Percentiles rank a stretch among this genome's conserved stretches.
phyloP scores from a whole-genome alignment of 37 sponge, comb jelly and placozoan species.

The Diacarnus erythraeanus region DNA sequence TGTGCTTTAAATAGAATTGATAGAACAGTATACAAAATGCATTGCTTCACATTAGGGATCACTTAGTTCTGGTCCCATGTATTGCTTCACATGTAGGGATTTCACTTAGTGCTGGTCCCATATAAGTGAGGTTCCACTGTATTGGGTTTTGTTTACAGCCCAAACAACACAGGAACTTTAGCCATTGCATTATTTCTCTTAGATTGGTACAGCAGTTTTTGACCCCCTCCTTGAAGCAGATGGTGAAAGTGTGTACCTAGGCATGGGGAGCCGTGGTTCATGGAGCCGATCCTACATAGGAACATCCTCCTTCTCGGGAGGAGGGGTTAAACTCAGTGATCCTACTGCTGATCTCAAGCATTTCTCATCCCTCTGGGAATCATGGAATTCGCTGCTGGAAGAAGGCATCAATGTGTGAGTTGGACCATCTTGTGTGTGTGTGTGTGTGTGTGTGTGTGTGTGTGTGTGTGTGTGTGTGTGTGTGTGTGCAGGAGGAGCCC shows the following conservation, averaged over 20 bases:
- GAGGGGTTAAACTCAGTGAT: conserved; percentile 17
- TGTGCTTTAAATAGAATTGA: too few species aligned
- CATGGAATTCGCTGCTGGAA: conserved; percentile 35
- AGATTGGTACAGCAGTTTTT: conserved; percentile 59
- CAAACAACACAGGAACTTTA: neutral
- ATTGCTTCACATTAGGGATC: too few species aligned
- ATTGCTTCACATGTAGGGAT: too few species aligned
- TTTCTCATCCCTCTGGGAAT: conserved; percentile 29
- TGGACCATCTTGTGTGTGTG: neutral
- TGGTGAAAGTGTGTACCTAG: conserved; percentile 43
- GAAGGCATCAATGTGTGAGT: conserved; percentile 29
- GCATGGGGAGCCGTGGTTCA: conserved; percentile 1
- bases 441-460: neutral
- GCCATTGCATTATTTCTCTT: neutral
- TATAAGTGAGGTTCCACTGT: too few species aligned
- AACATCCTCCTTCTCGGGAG: neutral
- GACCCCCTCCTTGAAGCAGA: conserved; percentile 26
- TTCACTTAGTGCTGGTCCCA: too few species aligned
- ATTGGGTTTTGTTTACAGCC: neutral
- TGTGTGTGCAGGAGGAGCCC: too few species aligned
- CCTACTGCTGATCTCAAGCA: conserved; percentile 9
- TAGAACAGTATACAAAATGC: too few species aligned
- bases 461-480: conserved; percentile 5
- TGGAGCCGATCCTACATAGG: neutral
- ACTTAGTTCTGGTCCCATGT: too few species aligned